Conservation (phyloP, 2,797 vertebrate species). For the Crax fasciolata region DNA sequence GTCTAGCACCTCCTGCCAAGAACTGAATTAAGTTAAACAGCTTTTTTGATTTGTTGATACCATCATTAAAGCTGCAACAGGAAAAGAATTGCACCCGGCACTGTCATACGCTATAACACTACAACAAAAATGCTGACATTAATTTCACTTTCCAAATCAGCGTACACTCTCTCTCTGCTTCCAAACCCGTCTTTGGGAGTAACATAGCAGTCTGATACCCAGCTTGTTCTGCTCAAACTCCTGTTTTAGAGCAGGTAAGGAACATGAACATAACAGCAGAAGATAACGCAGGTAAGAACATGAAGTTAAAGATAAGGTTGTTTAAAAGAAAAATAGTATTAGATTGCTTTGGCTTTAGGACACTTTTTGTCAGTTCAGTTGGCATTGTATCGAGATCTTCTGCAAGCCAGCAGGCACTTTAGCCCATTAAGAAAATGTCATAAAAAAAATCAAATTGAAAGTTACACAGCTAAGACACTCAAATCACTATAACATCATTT, state of each 20-base stretch:
- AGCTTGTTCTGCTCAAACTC: background rate
- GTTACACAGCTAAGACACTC: background rate
- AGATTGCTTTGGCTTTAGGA: background rate
- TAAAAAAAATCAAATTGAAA: background rate
- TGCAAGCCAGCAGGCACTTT: background rate
- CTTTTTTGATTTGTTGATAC: constrained; percentile 21
- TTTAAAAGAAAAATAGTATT: background rate
- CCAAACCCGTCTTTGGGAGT: background rate
- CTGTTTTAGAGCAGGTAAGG: background rate
- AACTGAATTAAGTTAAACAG: constrained; percentile 68
- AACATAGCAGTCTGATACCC: background rate
- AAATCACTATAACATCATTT: background rate
- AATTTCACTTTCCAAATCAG: constrained; percentile 1
- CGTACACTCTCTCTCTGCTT: background rate
- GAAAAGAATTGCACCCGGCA: constrained; percentile 1
- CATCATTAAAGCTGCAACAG: constrained; percentile 16
- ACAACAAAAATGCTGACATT: background rate
- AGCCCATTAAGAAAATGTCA: background rate
- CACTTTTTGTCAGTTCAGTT: background rate
- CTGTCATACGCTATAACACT: background rate
- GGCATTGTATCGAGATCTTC: background rate
- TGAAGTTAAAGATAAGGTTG: background rate
- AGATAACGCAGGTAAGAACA: background rate
- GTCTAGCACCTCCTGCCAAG: constrained; percentile 67
- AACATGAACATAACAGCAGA: background rate